Conservation (phyloP, 2,888 invertebrate genomes). For the Polydrusus tereticollis region DNA sequence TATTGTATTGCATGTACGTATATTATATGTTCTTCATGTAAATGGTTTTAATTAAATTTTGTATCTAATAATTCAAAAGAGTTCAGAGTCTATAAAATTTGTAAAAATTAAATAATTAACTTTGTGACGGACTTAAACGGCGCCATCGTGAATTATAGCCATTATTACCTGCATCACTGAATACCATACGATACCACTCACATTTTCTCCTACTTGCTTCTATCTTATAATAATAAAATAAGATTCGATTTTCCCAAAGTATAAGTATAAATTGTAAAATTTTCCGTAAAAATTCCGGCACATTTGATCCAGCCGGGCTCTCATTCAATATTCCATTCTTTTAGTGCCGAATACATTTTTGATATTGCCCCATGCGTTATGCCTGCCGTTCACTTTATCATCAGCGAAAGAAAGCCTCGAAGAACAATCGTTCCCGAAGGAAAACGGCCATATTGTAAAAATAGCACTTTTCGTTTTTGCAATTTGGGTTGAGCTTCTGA, state of each 20-base stretch:
- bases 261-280: constrained; percentile 38
- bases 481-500: constrained; percentile 27
- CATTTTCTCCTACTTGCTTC: background rate
- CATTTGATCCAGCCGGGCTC: constrained; percentile 44
- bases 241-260: constrained; percentile 33
- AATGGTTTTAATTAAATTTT: no score
- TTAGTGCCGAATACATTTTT: constrained; percentile 46
- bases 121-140: no score
- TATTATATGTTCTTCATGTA: no score
- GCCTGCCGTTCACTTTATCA: constrained; percentile 40
- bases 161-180: no score
- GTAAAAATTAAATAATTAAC: no score
- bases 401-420: constrained; percentile 32
- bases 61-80: no score
- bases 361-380: constrained; percentile 45
- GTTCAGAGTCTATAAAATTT: no score
- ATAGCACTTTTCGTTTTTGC: constrained; percentile 28
- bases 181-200: no score
- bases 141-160: no score
- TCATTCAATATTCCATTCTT: constrained; percentile 46
- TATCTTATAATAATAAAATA: constrained; percentile 23
- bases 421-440: constrained; percentile 42
- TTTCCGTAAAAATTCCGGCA: constrained; percentile 37
- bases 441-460: constrained; percentile 40
- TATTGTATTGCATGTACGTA: no score